These are phyloP conservation scores for Drosophila lacicola DNA, from an alignment of 2,888 invertebrate species.

Conservation along the genomic window DNA sequence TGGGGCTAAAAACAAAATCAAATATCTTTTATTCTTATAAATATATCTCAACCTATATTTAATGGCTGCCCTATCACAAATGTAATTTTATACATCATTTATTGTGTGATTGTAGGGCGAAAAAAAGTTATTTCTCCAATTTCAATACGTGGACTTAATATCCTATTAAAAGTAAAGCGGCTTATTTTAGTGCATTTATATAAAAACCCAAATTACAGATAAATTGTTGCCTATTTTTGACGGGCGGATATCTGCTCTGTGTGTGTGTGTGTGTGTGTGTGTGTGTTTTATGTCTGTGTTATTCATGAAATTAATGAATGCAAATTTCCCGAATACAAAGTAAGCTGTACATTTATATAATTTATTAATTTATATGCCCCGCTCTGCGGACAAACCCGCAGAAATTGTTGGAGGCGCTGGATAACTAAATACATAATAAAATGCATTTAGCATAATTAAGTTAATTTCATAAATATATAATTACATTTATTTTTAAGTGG, in stretches of 20 bases:
- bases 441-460: conserved; percentile 75
- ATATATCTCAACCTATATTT: too few species aligned
- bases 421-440: conserved; percentile 66
- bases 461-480: conserved; percentile 77
- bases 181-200: not conserved
- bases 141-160: not conserved
- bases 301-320: conserved; percentile 12
- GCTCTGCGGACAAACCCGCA: conserved; percentile 30
- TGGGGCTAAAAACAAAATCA: too few species aligned
- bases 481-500: conserved; percentile 63
- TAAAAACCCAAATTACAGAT: not conserved
- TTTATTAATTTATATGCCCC: conserved; percentile 71
- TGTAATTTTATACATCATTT: not conserved
- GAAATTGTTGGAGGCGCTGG: conserved; percentile 30
- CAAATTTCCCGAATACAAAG: conserved; percentile 23
- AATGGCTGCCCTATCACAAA: not conserved
- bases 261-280: not conserved
- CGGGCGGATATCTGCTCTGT: not conserved
- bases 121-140: not conserved
- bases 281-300: conserved; percentile 10
- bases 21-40: too few species aligned
- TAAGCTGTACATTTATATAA: conserved; percentile 46
- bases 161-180: not conserved
- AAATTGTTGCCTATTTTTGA: conserved; percentile 4
- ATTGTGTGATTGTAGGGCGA: not conserved